Base-by-base conservation (phyloP, 2,113 vertebrate genomes). In the Nansenia antarctica region DNA sequence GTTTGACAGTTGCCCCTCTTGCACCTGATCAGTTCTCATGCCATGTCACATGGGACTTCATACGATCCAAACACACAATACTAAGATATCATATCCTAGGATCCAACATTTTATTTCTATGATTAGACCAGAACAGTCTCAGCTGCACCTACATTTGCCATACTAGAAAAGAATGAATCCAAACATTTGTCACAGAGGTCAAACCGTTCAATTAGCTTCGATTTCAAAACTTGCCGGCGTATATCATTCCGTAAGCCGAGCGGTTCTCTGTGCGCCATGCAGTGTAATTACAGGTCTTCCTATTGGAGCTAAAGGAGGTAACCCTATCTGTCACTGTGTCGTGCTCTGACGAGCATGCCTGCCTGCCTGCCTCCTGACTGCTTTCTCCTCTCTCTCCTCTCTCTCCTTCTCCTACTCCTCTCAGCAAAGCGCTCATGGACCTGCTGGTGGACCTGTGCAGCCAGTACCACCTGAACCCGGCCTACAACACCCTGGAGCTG, bases 391-490 rank as follows among this genome's bases (percentile, higher is more conserved):
- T 47, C 54, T 62, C 49, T 62, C 59, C 69, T 42, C 49, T 53
- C 29, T 4, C 27, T 59, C 73, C 27, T 73, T 27, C 60, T 59
- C 83, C 64, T 63, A 67, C 88, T 66, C 75, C 26, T 73, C 69
- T 9, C 91, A 99, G 98, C 86, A 95, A 95, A 85, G 95, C 97
- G 31, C 91, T 98, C 91, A 98, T 99, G 96, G 98, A 99, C 87
- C 80, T 99, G 0, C 85, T 98, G 86, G 95, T 98, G n/a, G 97
- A 99, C 32, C 86, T 97, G 59, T 98, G 97, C 77, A 94, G 95
- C 81, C 92, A 92, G 57, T 90, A 96, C 82, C 97, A 79, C 81
- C 91, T 99, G 74, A 98, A 97, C 77, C 98, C 98, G 14, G 91
- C 94, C 14, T 90, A 95, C 55, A 93, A 99, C 52, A 94, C 92